Evolutionary conservation across 2,113 vertebrate genomes (phyloP).

Genomic region (Myrmophylax atrothorax): DNA sequence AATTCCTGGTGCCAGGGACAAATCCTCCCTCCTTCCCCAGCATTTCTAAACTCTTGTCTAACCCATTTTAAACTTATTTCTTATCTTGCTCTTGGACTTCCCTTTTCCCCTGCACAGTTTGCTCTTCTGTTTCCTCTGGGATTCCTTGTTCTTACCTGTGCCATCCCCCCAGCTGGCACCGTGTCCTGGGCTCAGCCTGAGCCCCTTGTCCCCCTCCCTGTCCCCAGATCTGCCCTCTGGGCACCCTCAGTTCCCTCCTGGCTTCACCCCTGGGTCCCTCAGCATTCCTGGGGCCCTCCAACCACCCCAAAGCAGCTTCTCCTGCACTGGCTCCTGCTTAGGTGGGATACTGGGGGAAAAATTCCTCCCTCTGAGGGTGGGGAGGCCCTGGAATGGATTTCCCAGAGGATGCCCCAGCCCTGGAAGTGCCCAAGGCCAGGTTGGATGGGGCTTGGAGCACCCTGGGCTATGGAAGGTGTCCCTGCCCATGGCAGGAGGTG

Average conservation of each 20-base stretch:
- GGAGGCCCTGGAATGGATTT: neutral
- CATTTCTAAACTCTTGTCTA: neutral
- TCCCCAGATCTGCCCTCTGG: fast-evolving
- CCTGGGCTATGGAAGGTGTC: neutral
- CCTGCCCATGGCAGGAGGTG: neutral
- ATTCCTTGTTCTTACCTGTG: neutral
- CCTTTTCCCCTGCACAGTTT: neutral
- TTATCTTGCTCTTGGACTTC: neutral
- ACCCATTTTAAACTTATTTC: neutral
- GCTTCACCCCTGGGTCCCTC: neutral
- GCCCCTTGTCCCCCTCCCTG: neutral
- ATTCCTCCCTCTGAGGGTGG: neutral
- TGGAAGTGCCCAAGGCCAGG: neutral
- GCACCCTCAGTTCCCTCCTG: neutral
- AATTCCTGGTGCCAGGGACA: neutral
- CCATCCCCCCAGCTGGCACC: neutral
- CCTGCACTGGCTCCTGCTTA: neutral
- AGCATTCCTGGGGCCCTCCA: neutral
- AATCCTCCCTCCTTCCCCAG: neutral
- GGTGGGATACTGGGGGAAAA: neutral
- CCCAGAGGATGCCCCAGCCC: neutral
- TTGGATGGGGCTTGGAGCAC: neutral
- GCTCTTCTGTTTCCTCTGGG: neutral
- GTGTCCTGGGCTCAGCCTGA: neutral
- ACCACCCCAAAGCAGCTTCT: neutral